phyloP scores from a whole-genome alignment of 2,113 vertebrate genomes.

The Labeo catla region DNA sequence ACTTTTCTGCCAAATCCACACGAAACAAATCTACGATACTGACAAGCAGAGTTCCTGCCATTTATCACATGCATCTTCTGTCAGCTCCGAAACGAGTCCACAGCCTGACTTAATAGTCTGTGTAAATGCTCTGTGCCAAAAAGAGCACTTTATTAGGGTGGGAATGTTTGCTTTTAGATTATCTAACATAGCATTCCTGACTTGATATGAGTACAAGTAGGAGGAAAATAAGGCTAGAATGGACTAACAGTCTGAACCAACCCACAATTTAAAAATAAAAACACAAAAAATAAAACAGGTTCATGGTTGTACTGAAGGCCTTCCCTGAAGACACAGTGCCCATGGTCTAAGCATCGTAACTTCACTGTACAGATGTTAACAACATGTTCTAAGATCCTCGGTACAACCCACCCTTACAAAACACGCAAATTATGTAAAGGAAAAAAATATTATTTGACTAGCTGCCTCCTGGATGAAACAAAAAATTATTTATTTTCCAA shows the following conservation, averaged over 20 bases:
- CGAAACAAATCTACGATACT: background rate
- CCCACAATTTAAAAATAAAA: background rate
- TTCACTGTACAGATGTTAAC: background rate
- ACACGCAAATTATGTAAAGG: background rate
- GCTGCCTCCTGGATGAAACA: background rate
- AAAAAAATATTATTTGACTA: background rate
- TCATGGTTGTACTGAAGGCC: background rate
- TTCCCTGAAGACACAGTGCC: background rate
- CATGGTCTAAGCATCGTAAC: background rate
- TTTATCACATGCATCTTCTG: constrained; percentile 6
- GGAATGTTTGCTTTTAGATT: constrained; percentile 56
- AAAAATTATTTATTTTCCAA: background rate
- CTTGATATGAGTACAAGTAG: constrained; percentile 2
- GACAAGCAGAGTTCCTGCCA: constrained; percentile 25
- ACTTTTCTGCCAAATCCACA: background rate
- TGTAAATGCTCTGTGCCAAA: constrained; percentile 19
- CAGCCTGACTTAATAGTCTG: background rate
- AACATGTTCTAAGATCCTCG: background rate
- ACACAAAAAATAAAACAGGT: background rate
- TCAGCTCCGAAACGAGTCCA: background rate
- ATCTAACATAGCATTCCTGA: constrained; percentile 49
- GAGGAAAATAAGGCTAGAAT: background rate
- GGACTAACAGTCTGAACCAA: background rate
- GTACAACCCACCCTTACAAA: background rate
- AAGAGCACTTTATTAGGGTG: constrained; percentile 41